phyloP scores from a whole-genome alignment of 2,797 vertebrate genomes.

The Fistularia tabacaria region DNA sequence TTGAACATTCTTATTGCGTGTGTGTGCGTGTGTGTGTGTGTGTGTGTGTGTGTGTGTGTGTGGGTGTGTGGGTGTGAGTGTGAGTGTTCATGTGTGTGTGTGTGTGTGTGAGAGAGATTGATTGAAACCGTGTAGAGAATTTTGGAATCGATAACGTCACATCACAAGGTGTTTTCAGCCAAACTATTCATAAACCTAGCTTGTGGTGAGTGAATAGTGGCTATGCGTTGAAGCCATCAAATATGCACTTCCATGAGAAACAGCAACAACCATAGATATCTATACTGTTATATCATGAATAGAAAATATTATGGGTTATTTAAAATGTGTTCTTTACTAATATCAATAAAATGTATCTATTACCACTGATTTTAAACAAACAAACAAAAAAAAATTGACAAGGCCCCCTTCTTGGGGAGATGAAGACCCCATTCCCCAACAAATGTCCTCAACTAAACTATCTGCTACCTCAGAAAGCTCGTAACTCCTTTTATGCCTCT shows the following conservation, averaged over 20 bases:
- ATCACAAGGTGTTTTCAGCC: too few relatives aligned
- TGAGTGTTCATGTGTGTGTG: not conserved
- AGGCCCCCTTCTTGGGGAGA: too few relatives aligned
- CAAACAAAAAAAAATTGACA: not conserved
- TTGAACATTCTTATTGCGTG: too few relatives aligned
- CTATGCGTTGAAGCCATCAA: not conserved
- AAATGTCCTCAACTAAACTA: slow-evolving; percentile 43
- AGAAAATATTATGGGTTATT: slow-evolving; percentile 6
- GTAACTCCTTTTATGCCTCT: slow-evolving; percentile 22
- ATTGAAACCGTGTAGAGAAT: too few relatives aligned
- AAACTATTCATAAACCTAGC: slow-evolving; percentile 29
- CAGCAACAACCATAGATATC: slow-evolving; percentile 10
- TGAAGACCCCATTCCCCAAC: not conserved
- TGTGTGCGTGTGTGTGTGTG: too few relatives aligned
- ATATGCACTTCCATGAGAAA: slow-evolving; percentile 2
- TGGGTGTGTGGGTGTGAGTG: too few relatives aligned
- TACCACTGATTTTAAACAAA: slow-evolving; percentile 16
- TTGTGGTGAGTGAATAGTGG: slow-evolving; percentile 11
- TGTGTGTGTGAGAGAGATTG: slow-evolving; percentile 14
- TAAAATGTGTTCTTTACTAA: slow-evolving; percentile 2
- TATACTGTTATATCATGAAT: slow-evolving; percentile 6
- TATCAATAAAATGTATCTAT: not conserved
- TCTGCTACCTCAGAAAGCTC: slow-evolving; percentile 66
- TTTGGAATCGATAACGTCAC: too few relatives aligned
- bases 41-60: too few relatives aligned